Evolutionary conservation across 2,888 invertebrate species (phyloP).

Genomic region (Synanthedon tipuliformis): DNA sequence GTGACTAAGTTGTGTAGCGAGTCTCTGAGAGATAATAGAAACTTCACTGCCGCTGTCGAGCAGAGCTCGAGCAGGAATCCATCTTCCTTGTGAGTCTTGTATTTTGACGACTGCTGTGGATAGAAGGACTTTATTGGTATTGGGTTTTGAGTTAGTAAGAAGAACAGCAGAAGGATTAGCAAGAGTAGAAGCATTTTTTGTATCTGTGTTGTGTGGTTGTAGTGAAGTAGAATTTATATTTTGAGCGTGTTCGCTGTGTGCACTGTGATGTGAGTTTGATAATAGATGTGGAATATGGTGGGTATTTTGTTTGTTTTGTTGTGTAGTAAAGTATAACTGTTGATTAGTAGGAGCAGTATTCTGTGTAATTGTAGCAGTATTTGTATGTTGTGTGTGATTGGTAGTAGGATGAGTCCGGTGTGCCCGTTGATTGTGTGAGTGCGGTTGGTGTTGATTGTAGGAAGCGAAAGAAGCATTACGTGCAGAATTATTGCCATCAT

Average conservation of each 20-base stretch:
- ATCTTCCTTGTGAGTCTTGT: constrained; percentile 4
- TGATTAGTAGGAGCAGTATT: too few species aligned
- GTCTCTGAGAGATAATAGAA: constrained; percentile 2
- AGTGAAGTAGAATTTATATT: not conserved
- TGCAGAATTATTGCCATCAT: not conserved
- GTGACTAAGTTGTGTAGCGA: constrained; percentile 1
- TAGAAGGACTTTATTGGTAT: not conserved
- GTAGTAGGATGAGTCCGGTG: too few species aligned
- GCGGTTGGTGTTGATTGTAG: not conserved
- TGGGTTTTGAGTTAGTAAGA: not conserved
- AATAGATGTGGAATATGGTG: too few species aligned
- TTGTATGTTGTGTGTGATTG: too few species aligned
- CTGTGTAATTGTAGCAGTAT: too few species aligned
- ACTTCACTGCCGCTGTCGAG: constrained; percentile 2
- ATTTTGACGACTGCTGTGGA: constrained; percentile 7
- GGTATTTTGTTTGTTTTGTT: too few species aligned
- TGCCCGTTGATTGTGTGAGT: not conserved
- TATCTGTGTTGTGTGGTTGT: not conserved
- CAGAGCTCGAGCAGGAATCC: not conserved
- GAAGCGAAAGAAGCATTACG: not conserved
- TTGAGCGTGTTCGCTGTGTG: too few species aligned
- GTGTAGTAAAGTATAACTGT: too few species aligned
- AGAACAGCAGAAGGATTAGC: not conserved
- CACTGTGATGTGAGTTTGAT: too few species aligned
- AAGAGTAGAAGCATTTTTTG: not conserved